Conservation (phyloP, 2,797 vertebrate genomes). For the Tapirus indicus region DNA sequence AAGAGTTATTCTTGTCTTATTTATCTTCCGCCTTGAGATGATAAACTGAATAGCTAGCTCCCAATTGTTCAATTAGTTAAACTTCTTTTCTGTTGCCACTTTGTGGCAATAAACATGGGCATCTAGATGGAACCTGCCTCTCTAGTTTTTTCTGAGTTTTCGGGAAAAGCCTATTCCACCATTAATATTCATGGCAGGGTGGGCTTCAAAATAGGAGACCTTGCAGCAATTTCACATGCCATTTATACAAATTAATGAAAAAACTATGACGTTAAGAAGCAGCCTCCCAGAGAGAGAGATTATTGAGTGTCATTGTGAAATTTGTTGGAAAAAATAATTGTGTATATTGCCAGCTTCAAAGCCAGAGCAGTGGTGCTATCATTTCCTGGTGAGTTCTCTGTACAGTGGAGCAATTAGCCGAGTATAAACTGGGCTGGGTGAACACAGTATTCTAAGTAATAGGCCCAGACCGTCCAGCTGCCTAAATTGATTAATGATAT, state of each 20-base stretch:
- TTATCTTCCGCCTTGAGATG: conserved; percentile 66
- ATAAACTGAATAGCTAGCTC: conserved; percentile 76
- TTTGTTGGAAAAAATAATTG: not conserved
- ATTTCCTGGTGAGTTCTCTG: conserved; percentile 53
- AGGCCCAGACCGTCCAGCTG: conserved; percentile 65
- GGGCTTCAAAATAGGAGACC: conserved; percentile 55
- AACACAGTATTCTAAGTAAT: conserved; percentile 65
- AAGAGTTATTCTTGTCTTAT: conserved; percentile 70
- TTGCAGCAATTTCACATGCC: conserved; percentile 45
- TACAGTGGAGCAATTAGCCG: conserved; percentile 26
- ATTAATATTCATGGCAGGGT: conserved; percentile 73
- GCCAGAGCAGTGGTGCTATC: not conserved
- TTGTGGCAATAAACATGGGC: conserved; percentile 51
- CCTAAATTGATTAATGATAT: conserved; percentile 74
- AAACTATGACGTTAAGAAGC: conserved; percentile 41
- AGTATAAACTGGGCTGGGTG: conserved; percentile 71
- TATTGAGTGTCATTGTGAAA: conserved; percentile 21
- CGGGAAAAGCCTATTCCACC: conserved; percentile 1
- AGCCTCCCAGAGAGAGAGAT: conserved; percentile 46
- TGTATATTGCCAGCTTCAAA: conserved; percentile 3
- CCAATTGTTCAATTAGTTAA: conserved; percentile 76
- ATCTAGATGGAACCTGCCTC: conserved; percentile 10
- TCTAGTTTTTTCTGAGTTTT: conserved; percentile 43
- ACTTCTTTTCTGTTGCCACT: conserved; percentile 58
- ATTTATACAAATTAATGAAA: conserved; percentile 74